These are phyloP conservation scores for Zaprionus ornatus DNA, from an alignment of 1,140 invertebrate genomes.

Conservation along the genomic window DNA sequence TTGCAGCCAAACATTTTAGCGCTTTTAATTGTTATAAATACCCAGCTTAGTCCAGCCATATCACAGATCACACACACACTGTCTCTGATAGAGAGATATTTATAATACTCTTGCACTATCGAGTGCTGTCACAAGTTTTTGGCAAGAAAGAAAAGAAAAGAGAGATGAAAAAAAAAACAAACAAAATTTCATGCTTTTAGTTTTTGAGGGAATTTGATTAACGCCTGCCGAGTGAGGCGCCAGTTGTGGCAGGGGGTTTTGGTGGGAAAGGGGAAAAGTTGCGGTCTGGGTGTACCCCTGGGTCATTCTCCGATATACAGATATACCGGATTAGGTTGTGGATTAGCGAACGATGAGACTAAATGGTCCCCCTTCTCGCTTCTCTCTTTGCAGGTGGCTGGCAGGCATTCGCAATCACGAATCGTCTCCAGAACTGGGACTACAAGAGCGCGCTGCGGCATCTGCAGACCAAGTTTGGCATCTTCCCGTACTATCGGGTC, in stretches of 20 bases:
- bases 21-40: constrained; percentile 71
- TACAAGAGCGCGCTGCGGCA: constrained; percentile 63
- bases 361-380: neutral
- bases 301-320: constrained; percentile 42
- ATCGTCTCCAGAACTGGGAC: constrained; percentile 72
- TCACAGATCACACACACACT: constrained; percentile 6
- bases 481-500: constrained; percentile 79
- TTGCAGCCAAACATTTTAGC: constrained; percentile 77
- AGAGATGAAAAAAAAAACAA: neutral
- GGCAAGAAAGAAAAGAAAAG: constrained; percentile 15
- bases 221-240: constrained; percentile 12
- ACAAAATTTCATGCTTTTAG: constrained; percentile 30
- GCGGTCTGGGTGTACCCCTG: constrained; percentile 8
- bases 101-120: constrained; percentile 7
- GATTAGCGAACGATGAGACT: constrained; percentile 40
- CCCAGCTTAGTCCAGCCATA: neutral
- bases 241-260: neutral
- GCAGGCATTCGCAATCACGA: constrained; percentile 66
- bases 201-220: constrained; percentile 63
- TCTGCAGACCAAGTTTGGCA: constrained; percentile 73
- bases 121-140: constrained; percentile 25
- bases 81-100: constrained; percentile 7
- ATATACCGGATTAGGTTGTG: constrained; percentile 7
- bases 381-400: constrained; percentile 66
- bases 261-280: neutral